Evolutionary conservation across 2,797 vertebrate genomes (phyloP).

Genomic region (Hybognathus amarus): DNA sequence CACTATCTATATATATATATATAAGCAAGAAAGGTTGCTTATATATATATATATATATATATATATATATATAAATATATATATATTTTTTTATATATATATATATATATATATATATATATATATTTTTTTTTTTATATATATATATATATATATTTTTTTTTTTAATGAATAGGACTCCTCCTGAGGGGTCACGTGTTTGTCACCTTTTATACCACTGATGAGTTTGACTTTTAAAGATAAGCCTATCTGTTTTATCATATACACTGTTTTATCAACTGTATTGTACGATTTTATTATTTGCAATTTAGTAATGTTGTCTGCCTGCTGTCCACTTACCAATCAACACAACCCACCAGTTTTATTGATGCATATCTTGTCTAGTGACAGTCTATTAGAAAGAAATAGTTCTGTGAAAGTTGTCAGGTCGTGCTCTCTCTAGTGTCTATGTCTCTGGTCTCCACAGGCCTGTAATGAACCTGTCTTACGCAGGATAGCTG

Average conservation of each 20-base stretch:
- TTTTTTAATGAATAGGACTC: too few relatives aligned
- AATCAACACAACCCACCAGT: neutral
- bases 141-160: too few relatives aligned
- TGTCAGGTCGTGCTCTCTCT: neutral
- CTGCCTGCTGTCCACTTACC: neutral
- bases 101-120: too few relatives aligned
- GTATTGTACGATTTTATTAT: neutral
- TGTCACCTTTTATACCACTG: too few relatives aligned
- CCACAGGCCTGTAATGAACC: conserved; percentile 91
- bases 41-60: too few relatives aligned
- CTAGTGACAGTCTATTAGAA: neutral
- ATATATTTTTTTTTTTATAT: too few relatives aligned
- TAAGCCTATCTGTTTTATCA: neutral
- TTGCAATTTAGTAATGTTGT: neutral
- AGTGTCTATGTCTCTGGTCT: neutral
- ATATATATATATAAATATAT: too few relatives aligned
- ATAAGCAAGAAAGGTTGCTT: too few relatives aligned
- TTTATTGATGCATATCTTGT: neutral
- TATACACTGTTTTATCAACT: neutral
- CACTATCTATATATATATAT: neutral
- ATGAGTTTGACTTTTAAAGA: neutral
- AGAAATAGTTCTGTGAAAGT: neutral
- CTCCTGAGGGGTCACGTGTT: too few relatives aligned
- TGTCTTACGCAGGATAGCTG: conserved; percentile 89
- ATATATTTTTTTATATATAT: too few relatives aligned